Evolutionary conservation across 2,888 invertebrate species (phyloP).

Genomic region (Deilephila elpenor): DNA sequence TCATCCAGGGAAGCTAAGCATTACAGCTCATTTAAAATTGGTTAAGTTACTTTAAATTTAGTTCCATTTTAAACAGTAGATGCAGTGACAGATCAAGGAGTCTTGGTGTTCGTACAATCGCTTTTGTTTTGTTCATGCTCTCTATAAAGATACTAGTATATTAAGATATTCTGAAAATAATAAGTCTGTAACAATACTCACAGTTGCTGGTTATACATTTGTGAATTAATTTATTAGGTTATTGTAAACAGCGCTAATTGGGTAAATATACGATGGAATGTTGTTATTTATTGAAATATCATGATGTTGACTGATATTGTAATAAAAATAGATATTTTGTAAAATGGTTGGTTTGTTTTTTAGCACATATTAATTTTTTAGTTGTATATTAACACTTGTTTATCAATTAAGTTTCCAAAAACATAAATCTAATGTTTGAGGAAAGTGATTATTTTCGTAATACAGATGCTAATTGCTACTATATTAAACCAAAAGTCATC

Average conservation of each 20-base stretch:
- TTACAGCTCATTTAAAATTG: constrained; percentile 32
- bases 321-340: constrained; percentile 47
- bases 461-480: no score
- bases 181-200: constrained; percentile 9
- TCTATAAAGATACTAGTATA: neutral
- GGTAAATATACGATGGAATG: constrained; percentile 32
- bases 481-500: no score
- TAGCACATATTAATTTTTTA: neutral
- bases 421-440: no score
- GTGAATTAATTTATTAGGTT: constrained; percentile 30
- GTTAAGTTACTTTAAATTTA: constrained; percentile 28
- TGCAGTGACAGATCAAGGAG: neutral
- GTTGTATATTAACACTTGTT: neutral
- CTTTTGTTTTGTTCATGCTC: neutral
- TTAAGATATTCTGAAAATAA: constrained; percentile 8
- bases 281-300: constrained; percentile 54
- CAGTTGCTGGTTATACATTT: constrained; percentile 11
- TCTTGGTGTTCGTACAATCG: neutral
- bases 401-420: no score
- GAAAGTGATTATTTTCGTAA: no score
- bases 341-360: constrained; percentile 30
- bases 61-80: constrained; percentile 7
- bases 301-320: constrained; percentile 62
- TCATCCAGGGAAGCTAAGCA: constrained; percentile 68
- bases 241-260: constrained; percentile 31